Percentiles rank a stretch among this genome's conserved stretches.
Evolutionary conservation across 64 coral and sea anemone genomes (phyloP).

Genomic region (Catalaphyllia jardinei): DNA sequence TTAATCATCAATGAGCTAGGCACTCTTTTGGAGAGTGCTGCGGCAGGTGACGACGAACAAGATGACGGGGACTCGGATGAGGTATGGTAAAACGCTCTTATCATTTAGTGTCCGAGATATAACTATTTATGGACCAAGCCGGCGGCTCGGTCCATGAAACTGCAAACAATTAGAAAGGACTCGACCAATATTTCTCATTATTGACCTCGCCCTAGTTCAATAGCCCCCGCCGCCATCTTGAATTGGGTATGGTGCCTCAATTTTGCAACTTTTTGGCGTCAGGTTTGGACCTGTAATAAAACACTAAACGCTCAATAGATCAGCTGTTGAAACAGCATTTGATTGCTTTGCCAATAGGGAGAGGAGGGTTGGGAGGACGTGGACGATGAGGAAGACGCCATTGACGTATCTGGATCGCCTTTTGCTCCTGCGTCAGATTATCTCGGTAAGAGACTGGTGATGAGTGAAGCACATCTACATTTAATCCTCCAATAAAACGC

Average conservation of each 20-base stretch:
- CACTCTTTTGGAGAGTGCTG: slow-evolving; percentile 71
- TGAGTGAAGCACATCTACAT: not conserved
- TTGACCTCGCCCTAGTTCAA: no score
- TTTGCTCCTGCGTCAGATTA: slow-evolving; percentile 81
- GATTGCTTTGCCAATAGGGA: slow-evolving; percentile 45
- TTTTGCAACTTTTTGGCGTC: no score
- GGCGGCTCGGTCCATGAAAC: no score
- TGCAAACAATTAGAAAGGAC: no score
- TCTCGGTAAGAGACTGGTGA: slow-evolving; percentile 45
- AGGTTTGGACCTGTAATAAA: no score
- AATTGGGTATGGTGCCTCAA: no score
- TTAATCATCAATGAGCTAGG: slow-evolving; percentile 92
- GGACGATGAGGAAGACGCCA: slow-evolving; percentile 56
- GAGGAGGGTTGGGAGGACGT: slow-evolving; percentile 92
- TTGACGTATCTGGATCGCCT: slow-evolving; percentile 53
- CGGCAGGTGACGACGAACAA: slow-evolving; percentile 54
- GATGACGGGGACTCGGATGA: slow-evolving; percentile 79
- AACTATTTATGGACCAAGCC: no score
- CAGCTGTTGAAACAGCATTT: not conserved
- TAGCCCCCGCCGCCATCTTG: no score
- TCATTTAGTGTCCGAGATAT: not conserved
- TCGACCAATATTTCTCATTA: no score
- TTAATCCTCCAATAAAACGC: no score
- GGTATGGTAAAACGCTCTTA: slow-evolving; percentile 20
- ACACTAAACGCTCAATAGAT: not conserved